Evolutionary conservation across 2,888 invertebrate species (phyloP), one percentile per base, ranked within the genome.

Genomic region (Noctua fimbriata): DNA sequence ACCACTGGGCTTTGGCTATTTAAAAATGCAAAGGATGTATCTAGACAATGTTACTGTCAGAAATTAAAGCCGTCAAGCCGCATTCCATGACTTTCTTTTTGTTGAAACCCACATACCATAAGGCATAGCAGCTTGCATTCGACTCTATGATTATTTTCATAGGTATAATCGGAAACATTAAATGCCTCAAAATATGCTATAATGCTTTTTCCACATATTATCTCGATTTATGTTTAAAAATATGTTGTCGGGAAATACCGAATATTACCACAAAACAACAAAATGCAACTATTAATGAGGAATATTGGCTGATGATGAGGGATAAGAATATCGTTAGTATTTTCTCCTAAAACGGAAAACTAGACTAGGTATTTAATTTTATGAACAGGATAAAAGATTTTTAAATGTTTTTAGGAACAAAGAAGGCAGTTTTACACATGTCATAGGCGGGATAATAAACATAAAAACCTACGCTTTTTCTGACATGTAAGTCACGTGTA

Each of bases 211-310:
- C 76, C 82, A 36, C 18, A 7, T 63, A 32, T 65, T 32, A 66
- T 66, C 36, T 36, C 16, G 44, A 47, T 36, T 36, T 65, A 2
- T 55, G 12, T n/a, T 9, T 10, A 63, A 32, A 60, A 44, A 0
- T 28, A 41, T 36, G 55, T 12, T 55, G 32, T 44, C 4, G 66
- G 82, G 47, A 60, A 75, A 81, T 67, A 58, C 81, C 81, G 28
- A 47, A 28, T 16, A 60, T 60, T 18, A 63, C 55, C 49, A 67
- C 69, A 55, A 77, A 76, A 69, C 63, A 69, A 83, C 69, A 63
- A 77, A 76, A 76, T 49, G 36, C 4, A 28, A 58, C 10, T 55
- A 10, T 67, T 55, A 18, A 67, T 47, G 52, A 65, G 52, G 44
- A 55, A 66, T 66, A 16, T 47, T 77, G 49, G 58, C 12, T 60